A percentile compares a stretch with the other conserved stretches of the same genome.
Conservation (phyloP, 2,113 vertebrate genomes). For the Aldabrachelys gigantea region DNA sequence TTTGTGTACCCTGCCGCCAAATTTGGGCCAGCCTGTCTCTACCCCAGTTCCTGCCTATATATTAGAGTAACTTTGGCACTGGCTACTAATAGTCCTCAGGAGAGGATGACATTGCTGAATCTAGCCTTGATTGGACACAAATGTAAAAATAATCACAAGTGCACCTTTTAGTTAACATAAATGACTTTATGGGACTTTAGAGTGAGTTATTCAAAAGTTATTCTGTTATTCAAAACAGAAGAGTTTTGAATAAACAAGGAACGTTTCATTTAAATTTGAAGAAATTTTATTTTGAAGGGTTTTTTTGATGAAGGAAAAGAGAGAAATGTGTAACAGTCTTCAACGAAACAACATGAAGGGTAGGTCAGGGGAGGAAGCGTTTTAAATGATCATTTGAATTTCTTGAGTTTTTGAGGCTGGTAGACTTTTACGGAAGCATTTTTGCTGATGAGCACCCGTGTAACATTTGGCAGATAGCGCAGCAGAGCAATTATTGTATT, state of each 20-base stretch:
- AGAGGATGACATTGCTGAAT: not conserved
- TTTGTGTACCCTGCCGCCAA: not conserved
- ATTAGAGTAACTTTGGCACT: not conserved
- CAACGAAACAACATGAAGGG: not conserved
- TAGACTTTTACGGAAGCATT: not conserved
- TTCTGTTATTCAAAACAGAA: not conserved
- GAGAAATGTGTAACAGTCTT: accelerated
- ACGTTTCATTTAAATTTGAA: not conserved
- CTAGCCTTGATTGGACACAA: not conserved
- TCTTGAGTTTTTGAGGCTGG: not conserved
- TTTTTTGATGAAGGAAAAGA: not conserved
- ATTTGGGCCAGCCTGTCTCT: not conserved
- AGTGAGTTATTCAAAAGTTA: too few relatives aligned
- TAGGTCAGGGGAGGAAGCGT: not conserved
- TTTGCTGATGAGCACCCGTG: not conserved
- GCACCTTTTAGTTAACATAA: not conserved
- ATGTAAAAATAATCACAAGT: not conserved
- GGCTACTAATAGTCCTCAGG: not conserved
- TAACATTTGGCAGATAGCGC: slow-evolving; percentile 21
- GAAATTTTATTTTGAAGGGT: not conserved
- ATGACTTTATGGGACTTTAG: not conserved
- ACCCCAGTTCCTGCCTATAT: not conserved
- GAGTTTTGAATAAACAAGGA: not conserved
- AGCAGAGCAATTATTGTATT: slow-evolving; percentile 53
- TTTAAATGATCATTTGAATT: not conserved